A percentile compares a stretch with the other conserved stretches of the same genome.
Conservation (phyloP, 1,140 invertebrate species). For the Cydia strobilella region DNA sequence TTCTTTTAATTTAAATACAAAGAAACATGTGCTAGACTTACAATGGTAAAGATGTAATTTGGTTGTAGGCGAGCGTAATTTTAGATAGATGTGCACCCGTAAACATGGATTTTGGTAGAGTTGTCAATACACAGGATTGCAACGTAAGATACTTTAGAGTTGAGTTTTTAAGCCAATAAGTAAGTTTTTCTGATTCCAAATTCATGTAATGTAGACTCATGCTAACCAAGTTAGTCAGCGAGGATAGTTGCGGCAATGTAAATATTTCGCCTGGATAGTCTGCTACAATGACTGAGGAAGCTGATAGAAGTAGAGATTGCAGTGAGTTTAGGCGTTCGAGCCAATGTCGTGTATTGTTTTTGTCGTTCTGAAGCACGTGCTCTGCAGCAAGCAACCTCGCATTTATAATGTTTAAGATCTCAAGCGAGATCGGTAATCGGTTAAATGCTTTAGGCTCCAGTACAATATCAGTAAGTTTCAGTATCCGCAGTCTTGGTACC, state of each 20-base stretch:
- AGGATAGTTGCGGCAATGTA: background rate
- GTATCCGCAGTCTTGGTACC: background rate
- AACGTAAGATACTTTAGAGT: background rate
- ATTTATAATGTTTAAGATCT: background rate
- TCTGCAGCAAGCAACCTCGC: background rate
- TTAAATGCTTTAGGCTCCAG: background rate
- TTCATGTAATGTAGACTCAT: background rate
- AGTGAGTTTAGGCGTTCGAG: background rate
- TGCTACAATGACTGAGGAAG: background rate
- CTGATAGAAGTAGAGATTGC: background rate
- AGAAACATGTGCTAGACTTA: background rate
- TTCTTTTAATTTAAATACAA: background rate
- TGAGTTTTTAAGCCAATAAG: background rate
- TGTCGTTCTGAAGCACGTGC: background rate
- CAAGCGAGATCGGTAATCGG: background rate
- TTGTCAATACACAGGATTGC: background rate
- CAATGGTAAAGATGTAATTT: background rate
- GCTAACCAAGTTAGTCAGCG: background rate
- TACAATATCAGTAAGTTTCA: background rate
- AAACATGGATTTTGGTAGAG: background rate
- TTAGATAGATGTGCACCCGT: background rate
- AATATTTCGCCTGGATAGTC: background rate
- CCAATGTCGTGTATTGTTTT: background rate
- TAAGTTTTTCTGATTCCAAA: background rate
- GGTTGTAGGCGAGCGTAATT: background rate